Evolutionary conservation across 37 sponge, comb jelly and placozoan genomes (phyloP), one percentile per base, ranked within the genome.

Genomic region (Spongilla lacustris): DNA sequence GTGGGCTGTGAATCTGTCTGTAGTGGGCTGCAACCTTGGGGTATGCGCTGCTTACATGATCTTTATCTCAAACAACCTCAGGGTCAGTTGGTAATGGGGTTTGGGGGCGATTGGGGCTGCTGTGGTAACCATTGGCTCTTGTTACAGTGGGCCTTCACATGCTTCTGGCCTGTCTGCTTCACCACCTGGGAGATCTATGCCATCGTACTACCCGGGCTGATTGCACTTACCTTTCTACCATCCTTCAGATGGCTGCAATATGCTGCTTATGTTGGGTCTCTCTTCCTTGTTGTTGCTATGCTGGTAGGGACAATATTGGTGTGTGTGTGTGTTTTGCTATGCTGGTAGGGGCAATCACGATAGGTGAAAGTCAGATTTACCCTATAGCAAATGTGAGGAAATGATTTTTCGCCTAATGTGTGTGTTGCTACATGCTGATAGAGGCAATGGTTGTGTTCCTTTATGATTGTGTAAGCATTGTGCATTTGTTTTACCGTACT

Each of bases 21-120:
- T 94, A 33, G 71, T 94, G 34, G 76, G 81, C 73, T 94, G 94
- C 69, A 90, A 94, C 74, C 78, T 94, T 6, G 94, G 94, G 19
- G 91, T 94, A 33, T 94, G 91, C 81, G 94, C 94, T 66, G 94
- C 89, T 21, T 94, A 94, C 72, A 94, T 88, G 87, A 83, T 94
- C 71, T 94, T 94, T 79, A 94, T 94, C 34, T 81, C 86, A 19
- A 66, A 41, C 68, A 94, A 94, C 28, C 48, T 94, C 1, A 78
- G 50, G 76, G 92, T 92, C 36, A 75, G 77, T 50, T n/a, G 4
- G 46, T 46, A 46, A 46, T 10, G 8, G 4, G 8, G 4, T 46
- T 10, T 46, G n/a, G n/a, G n/a, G n/a, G n/a, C n/a, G n/a, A 46
- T 46, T 4, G 2, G 23, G n/a, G 36, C 5, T 82, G 8, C 34